phyloP scores from a whole-genome alignment of 30 jellyfish, hydroid and myxozoan species.

The Pelagia noctiluca region DNA sequence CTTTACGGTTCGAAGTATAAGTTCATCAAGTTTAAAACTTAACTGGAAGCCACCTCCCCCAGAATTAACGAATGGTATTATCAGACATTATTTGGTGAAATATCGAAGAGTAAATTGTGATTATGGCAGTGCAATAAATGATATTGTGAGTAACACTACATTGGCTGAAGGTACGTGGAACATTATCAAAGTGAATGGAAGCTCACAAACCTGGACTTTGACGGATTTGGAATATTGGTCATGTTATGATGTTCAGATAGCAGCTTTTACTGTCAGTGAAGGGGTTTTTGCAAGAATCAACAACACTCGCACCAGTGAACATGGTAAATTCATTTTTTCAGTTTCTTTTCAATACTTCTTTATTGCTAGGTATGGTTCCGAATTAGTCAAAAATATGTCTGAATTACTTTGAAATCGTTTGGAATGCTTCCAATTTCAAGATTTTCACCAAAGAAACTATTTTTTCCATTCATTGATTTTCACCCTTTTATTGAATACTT shows the following conservation, averaged over 20 bases:
- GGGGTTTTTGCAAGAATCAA: background rate
- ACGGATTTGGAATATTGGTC: background rate
- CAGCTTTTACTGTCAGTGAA: background rate
- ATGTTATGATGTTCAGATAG: background rate
- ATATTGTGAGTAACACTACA: too few relatives aligned
- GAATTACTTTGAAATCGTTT: too few relatives aligned
- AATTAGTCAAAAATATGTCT: too few relatives aligned
- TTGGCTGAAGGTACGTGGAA: too few relatives aligned
- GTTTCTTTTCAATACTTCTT: too few relatives aligned
- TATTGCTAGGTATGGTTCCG: too few relatives aligned
- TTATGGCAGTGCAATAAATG: background rate
- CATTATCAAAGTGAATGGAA: background rate
- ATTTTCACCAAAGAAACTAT: too few relatives aligned
- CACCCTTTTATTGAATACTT: too few relatives aligned
- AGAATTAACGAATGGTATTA: background rate
- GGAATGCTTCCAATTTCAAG: too few relatives aligned
- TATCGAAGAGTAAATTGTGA: too few relatives aligned
- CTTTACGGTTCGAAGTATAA: background rate
- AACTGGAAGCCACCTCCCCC: background rate
- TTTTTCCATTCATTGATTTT: too few relatives aligned
- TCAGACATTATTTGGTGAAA: background rate
- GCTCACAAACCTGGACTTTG: background rate
- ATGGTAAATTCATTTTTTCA: too few relatives aligned
- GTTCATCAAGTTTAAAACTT: slow-evolving; percentile 13
- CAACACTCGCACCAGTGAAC: background rate